A percentile compares a stretch with the other conserved stretches of the same genome.
Evolutionary conservation across 2,113 vertebrate species (phyloP).

Genomic region (Octodon degus): DNA sequence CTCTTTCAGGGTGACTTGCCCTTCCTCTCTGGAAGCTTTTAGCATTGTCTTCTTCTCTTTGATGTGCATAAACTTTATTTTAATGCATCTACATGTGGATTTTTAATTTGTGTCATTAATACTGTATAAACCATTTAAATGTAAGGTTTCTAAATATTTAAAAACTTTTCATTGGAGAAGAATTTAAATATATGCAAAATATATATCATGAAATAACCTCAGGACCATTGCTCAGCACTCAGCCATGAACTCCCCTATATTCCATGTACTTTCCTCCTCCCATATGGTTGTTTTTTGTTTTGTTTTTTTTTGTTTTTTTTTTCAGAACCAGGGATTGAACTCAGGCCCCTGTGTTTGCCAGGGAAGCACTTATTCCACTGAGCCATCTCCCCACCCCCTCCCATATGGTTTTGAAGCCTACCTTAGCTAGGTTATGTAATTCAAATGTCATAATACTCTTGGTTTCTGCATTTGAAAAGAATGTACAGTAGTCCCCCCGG

Average conservation of each 20-base stretch:
- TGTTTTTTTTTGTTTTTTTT: too few relatives aligned
- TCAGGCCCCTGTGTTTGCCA: too few relatives aligned
- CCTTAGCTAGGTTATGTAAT: not conserved
- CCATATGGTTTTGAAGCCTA: not conserved
- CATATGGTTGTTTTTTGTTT: too few relatives aligned
- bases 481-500: not conserved
- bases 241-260: not conserved
- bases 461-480: not conserved
- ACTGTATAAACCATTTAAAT: not conserved
- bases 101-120: conserved; percentile 9
- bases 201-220: not conserved
- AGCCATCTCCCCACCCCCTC: too few relatives aligned
- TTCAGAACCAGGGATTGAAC: too few relatives aligned
- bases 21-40: not conserved
- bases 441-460: not conserved
- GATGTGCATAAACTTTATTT: conserved; percentile 1
- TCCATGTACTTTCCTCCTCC: not conserved
- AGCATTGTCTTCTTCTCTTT: not conserved
- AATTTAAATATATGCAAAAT: not conserved
- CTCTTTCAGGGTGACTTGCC: not conserved
- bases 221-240: not conserved
- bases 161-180: conserved; percentile 4
- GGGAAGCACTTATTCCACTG: too few relatives aligned
- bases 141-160: not conserved
- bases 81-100: not conserved